Percentiles rank a stretch among this genome's conserved stretches.
Conservation (phyloP, 2,888 invertebrate species). For the Euplagia quadripunctaria region DNA sequence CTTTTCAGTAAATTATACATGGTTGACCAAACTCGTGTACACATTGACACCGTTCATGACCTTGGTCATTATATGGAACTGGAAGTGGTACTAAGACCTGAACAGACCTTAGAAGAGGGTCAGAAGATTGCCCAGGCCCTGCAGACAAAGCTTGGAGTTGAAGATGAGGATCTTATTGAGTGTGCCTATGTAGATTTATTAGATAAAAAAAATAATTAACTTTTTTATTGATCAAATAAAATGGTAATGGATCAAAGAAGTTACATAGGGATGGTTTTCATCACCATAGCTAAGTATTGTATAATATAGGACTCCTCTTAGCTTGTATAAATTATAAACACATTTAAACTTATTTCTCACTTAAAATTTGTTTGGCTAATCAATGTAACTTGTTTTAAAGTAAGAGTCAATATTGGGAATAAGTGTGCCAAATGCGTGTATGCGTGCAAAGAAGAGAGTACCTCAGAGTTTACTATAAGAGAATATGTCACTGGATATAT, state of each 20-base stretch:
- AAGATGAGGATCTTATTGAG: constrained; percentile 88
- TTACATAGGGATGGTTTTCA: neutral
- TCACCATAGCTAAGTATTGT: neutral
- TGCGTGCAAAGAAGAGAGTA: too few species aligned
- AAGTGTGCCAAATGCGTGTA: too few species aligned
- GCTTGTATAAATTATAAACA: neutral
- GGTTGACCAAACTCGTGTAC: constrained; percentile 94
- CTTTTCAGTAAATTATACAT: constrained; percentile 90
- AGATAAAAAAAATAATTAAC: constrained; percentile 52
- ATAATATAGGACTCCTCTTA: too few species aligned
- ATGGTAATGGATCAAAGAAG: neutral
- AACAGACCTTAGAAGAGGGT: constrained; percentile 90
- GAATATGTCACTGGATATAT: too few species aligned
- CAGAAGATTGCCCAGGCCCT: constrained; percentile 90
- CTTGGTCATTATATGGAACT: constrained; percentile 95
- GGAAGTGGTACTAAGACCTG: constrained; percentile 91
- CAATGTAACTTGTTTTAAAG: too few species aligned
- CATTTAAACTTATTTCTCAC: neutral
- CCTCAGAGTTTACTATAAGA: too few species aligned
- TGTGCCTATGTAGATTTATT: constrained; percentile 93
- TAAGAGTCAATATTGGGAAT: too few species aligned
- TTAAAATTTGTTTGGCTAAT: too few species aligned
- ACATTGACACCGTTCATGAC: constrained; percentile 93
- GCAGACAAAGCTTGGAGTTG: constrained; percentile 89
- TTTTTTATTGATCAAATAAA: neutral